Evolutionary conservation across 2,888 invertebrate genomes (phyloP), one percentile per base, ranked within the genome.

Genomic region (Polietes domitor): DNA sequence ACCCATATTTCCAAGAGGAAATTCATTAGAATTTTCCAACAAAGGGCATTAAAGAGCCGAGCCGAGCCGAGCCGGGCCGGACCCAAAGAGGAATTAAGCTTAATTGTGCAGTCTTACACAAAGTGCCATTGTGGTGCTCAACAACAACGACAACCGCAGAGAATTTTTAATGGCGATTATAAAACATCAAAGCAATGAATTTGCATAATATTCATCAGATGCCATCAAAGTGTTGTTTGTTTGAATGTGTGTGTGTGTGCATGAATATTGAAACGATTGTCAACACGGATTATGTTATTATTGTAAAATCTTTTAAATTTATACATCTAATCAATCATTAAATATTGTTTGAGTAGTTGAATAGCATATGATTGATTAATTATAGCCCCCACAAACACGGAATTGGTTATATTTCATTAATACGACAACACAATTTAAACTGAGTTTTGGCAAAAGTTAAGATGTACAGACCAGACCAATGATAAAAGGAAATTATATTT

Each of bases 1-100:
- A 76, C 79, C 76, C 21, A 79, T 21, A 79, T 78, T 79, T 63
- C 55, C 15, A 26, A 72, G 55, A 32, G 53, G 53, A 55, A 37
- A 72, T 72, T 55, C 72, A 37, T 37, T 72, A 53, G 28, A 50
- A 37, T 53, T 50, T 41, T n/a, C n/a, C 70, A 41, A 24, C 7
- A 47, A 71, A 28, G 28, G 1, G 28, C 3, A 71, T 24, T 21
- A 43, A 71, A 71, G 32, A 47, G 15, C 6, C 6, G 24, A 68
- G 19, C n/a, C n/a, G n/a, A n/a, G n/a, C n/a, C n/a, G n/a, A n/a
- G n/a, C n/a, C n/a, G n/a, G n/a, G n/a, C n/a, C n/a, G n/a, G n/a
- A n/a, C n/a, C n/a, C n/a, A 17, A 28, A 19, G 53, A 19, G 9
- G 63, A 63, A 63, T 58, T 58, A 15, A 24, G 12, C 15, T 12